Base-by-base conservation (phyloP, 2,797 vertebrate species). In the Amniataba percoides region DNA sequence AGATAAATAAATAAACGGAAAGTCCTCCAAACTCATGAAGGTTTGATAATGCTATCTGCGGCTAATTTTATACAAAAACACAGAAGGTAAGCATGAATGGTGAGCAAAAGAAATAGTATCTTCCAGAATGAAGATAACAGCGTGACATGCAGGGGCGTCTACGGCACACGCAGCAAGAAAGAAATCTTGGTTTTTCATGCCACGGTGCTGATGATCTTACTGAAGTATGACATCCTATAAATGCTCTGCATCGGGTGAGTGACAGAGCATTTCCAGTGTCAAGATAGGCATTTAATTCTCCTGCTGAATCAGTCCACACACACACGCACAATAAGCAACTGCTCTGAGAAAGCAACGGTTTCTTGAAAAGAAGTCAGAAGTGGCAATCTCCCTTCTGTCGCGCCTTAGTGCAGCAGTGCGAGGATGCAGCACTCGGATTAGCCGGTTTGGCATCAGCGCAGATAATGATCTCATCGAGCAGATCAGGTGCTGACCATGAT, bases 21-120 rank as follows among this genome's bases (percentile, higher is more conserved):
- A 81, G 55, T 78, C 84, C 53, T 67, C 55, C 16, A 64, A 48
- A 56, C 71, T 73, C 36, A 55, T 31, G 48, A 53, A 21, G 16
- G 62, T 61, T 46, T 81, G 2, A 53, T 52, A 12, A 60, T 34
- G 12, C 36, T 46, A 43, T 25, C 18, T 10, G 16, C 31, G 45
- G 18, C 56, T 62, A 7, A 71, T 71, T 63, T 80, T 25, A 69
- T 58, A 18, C 11, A 3, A 46, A 43, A 56, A 31, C 4, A 27
- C 23, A 13, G 21, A n/a, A 46, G 8, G 1, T 62, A 48, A 45
- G 43, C n/a, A 40, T 1, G 8, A 70, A 66, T 14, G 19, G 16
- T 43, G 23, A 61, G 18, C 1, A 64, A 56, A 43, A 53, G 5
- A 63, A 42, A 63, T 4, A 2, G 19, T 62, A 8, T 42, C 7